Percentiles rank a stretch among this genome's conserved stretches.
Evolutionary conservation across 1,140 invertebrate genomes (phyloP).

Genomic region (Neomicropteryx cornuta): DNA sequence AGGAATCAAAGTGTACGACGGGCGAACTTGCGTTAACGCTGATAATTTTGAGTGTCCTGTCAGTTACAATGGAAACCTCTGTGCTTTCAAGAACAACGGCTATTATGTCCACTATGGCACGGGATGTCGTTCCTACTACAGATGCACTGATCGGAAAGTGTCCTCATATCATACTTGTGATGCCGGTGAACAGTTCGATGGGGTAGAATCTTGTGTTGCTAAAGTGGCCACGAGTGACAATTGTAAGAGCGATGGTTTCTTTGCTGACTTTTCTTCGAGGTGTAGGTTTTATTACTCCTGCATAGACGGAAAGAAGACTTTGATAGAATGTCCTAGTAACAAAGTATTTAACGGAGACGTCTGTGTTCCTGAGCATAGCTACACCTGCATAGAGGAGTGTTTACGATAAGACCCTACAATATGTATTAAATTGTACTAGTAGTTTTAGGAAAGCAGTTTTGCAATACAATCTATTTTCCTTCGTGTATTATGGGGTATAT

Average conservation of each 20-base stretch:
- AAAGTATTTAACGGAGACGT: conserved; percentile 26
- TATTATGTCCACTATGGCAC: no score
- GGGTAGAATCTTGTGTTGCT: no score
- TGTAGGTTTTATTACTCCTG: conserved; percentile 33
- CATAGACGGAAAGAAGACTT: conserved; percentile 17
- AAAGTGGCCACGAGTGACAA: no score
- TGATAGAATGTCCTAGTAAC: conserved; percentile 13
- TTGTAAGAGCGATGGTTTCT: conserved; percentile 25
- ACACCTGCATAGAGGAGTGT: conserved; percentile 20
- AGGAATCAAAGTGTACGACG: conserved; percentile 26
- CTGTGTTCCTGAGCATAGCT: conserved; percentile 22
- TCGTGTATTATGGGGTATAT: no score
- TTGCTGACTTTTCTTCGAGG: conserved; percentile 24
- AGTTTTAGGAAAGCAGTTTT: no score
- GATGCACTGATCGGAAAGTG: no score
- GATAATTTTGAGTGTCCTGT: conserved; percentile 16
- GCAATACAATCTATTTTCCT: no score
- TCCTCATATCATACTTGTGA: no score
- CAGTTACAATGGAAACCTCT: conserved; percentile 8
- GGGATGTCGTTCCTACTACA: no score
- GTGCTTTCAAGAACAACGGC: conserved; percentile 12
- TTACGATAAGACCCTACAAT: no score
- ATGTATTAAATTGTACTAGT: no score
- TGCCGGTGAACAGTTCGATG: no score
- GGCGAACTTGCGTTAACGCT: conserved; percentile 20